These are phyloP conservation scores for Phalera bucephala DNA, from an alignment of 2,888 invertebrate genomes.

Conservation along the genomic window DNA sequence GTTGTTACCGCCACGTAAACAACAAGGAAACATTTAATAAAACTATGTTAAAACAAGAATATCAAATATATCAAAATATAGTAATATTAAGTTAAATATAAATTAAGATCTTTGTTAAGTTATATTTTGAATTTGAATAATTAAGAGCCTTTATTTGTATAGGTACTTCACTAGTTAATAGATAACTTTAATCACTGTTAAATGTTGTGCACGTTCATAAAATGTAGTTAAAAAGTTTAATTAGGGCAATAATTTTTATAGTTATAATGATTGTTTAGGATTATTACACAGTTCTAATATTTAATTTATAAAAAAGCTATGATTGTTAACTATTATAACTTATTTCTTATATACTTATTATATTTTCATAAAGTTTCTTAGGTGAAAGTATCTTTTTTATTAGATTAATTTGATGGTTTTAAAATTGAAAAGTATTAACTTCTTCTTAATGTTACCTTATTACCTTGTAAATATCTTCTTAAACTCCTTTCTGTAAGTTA, in stretches of 20 bases:
- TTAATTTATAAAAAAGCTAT: slow-evolving; percentile 22
- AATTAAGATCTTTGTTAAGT: slow-evolving; percentile 56
- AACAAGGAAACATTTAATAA: slow-evolving; percentile 48
- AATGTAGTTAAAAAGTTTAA: slow-evolving; percentile 60
- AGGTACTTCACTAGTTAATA: slow-evolving; percentile 63
- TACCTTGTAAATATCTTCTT: slow-evolving; percentile 77
- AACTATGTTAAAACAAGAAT: slow-evolving; percentile 63
- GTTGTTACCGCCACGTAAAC: too few relatives aligned
- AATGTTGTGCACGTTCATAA: slow-evolving; percentile 81
- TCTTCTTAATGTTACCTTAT: slow-evolving; percentile 63
- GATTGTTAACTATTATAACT: slow-evolving; percentile 20
- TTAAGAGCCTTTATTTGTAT: slow-evolving; percentile 62
- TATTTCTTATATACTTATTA: slow-evolving; percentile 2
- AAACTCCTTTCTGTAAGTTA: slow-evolving; percentile 75
- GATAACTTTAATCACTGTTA: slow-evolving; percentile 81
- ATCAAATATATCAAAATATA: slow-evolving; percentile 77
- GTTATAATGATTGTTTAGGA: slow-evolving; percentile 36
- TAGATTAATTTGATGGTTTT: slow-evolving; percentile 18
- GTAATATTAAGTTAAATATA: slow-evolving; percentile 39
- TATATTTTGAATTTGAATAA: slow-evolving; percentile 42
- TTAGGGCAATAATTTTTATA: slow-evolving; percentile 76
- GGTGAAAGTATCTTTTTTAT: slow-evolving; percentile 7
- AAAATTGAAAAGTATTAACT: slow-evolving; percentile 51
- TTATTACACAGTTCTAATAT: slow-evolving; percentile 12
- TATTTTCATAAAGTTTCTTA: slow-evolving; percentile 10